Evolutionary conservation across 2,888 invertebrate genomes (phyloP).

Genomic region (Epistrophella euchroma): DNA sequence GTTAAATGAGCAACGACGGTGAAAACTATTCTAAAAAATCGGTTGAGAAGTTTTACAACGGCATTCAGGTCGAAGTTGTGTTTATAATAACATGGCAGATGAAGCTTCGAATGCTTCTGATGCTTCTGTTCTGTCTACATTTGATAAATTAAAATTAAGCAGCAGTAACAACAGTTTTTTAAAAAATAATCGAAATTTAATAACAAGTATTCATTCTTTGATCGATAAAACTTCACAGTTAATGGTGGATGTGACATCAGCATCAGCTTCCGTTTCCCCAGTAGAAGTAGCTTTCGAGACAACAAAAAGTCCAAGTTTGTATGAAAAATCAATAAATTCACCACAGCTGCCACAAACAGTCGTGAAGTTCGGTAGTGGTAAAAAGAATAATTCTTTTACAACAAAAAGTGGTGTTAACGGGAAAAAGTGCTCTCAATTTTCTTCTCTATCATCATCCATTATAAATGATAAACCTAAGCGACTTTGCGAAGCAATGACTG

Average conservation of each 20-base stretch:
- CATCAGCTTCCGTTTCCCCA: constrained; percentile 50
- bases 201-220: constrained; percentile 24
- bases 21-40: constrained; percentile 1
- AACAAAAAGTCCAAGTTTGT: constrained; percentile 41
- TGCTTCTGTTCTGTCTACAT: constrained; percentile 52
- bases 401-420: constrained; percentile 27
- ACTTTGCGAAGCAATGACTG: constrained; percentile 30
- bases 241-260: constrained; percentile 32
- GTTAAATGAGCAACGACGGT: constrained; percentile 33
- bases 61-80: background rate
- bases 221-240: constrained; percentile 53
- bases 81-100: constrained; percentile 62
- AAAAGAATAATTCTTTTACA: constrained; percentile 28
- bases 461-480: constrained; percentile 54
- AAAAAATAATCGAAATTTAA: constrained; percentile 49
- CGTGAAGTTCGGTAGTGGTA: constrained; percentile 43
- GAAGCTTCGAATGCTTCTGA: constrained; percentile 46
- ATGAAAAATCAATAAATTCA: constrained; percentile 68
- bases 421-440: constrained; percentile 26
- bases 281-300: background rate
- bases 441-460: constrained; percentile 15
- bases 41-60: constrained; percentile 12
- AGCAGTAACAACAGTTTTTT: constrained; percentile 55
- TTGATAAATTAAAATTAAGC: constrained; percentile 66
- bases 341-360: constrained; percentile 51